Evolutionary conservation across 2,888 invertebrate species (phyloP), one percentile per base, ranked within the genome.

Genomic region (Saturnia japonica): DNA sequence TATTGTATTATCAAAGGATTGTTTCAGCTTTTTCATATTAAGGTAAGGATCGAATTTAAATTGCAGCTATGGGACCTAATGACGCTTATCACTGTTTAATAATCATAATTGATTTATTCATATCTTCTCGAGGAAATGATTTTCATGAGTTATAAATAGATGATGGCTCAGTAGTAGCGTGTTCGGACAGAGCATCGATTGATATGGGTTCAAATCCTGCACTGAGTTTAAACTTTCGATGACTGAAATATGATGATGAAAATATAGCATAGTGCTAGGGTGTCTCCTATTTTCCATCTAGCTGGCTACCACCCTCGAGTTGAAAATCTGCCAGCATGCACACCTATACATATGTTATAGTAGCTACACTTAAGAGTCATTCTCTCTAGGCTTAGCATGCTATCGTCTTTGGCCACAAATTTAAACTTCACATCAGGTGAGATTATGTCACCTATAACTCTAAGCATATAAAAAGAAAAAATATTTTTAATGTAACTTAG

Each of bases 1-100:
- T 51, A 34, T 54, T 28, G 12, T 64, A 51, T 64, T 47, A 40
- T 54, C 28, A 75, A 75, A 78, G 84, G 84, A 84, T 85, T 80
- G 77, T 74, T 71, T 73, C 40, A 40, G 47, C 67, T 54, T 60
- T 60, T 68, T 57, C 25, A 51, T 54, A 42, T 47, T 28, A 22
- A 40, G 71, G 71, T 71, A 71, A 71, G 71, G 6, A 54, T 45
- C 11, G 6, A 28, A 14, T 28, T 28, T 28, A 60, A 28, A 60
- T 60, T 14, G 28, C 12, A 28, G 25, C 1, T 51, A 51, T 25
- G 57, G 11, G 9, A 57, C 12, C 25, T 2, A 3, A 14, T 3
- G 2, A 22, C 11, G 25, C 11, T 0, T 57, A n/a, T 57, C 3
- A 25, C 25, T 25, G 12, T 57, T 57, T 25, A 1, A 25, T 12